phyloP scores from a whole-genome alignment of 64 coral and sea anemone genomes.

The Hydrozoanthus tunicans region DNA sequence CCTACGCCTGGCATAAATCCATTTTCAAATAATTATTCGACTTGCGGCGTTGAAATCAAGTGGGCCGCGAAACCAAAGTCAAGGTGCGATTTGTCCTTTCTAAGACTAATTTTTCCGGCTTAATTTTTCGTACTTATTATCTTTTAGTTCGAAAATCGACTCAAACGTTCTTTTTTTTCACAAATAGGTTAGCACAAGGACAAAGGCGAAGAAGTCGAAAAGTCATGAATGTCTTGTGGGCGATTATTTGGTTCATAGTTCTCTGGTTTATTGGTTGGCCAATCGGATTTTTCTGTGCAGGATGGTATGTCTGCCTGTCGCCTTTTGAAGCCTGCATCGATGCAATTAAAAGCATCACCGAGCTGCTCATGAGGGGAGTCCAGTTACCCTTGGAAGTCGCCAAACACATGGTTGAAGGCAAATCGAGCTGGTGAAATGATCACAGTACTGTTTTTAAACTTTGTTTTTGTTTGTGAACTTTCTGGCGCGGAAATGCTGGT shows the following conservation, averaged over 20 bases:
- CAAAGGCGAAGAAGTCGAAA: not conserved
- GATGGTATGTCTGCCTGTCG: slow-evolving; percentile 54
- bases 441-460: not conserved
- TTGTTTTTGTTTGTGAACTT: not conserved
- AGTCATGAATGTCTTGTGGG: slow-evolving; percentile 47
- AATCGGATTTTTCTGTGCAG: slow-evolving; percentile 34
- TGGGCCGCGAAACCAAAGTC: not conserved
- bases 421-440: slow-evolving; percentile 23
- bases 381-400: slow-evolving; percentile 44
- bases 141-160: not conserved
- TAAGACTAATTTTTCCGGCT: not conserved
- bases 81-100: not conserved
- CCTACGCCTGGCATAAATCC: not conserved
- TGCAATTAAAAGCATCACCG: slow-evolving; percentile 40
- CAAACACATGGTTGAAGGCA: slow-evolving; percentile 49
- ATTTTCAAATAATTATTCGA: not conserved
- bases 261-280: slow-evolving; percentile 55
- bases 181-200: not conserved
- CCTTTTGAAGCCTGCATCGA: slow-evolving; percentile 50
- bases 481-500: not conserved
- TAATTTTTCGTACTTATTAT: not conserved
- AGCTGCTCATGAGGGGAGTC: slow-evolving; percentile 40
- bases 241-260: slow-evolving; percentile 43
- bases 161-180: not conserved
- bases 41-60: too few species aligned